These are phyloP conservation scores for Tiaroga cobitis DNA, from an alignment of 2,797 vertebrate genomes.

Conservation along the genomic window DNA sequence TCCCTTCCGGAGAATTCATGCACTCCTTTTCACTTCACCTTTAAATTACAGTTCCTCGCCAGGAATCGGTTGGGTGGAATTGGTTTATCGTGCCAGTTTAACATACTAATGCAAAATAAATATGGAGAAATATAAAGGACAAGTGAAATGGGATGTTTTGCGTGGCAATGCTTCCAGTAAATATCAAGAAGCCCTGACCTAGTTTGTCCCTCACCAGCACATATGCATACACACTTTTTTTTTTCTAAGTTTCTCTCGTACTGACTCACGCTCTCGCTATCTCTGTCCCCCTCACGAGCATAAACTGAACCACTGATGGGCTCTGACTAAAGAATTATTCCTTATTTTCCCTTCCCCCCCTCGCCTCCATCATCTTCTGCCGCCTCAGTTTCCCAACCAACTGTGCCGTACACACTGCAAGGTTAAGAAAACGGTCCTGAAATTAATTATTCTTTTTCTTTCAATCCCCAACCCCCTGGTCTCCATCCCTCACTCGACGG, in stretches of 20 bases:
- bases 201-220: conserved; percentile 50
- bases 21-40: conserved; percentile 25
- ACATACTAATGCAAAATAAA: conserved; percentile 42
- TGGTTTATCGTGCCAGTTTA: conserved; percentile 35
- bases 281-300: conserved; percentile 20
- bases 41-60: conserved; percentile 32
- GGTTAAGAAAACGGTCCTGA: conserved; percentile 15
- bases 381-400: conserved; percentile 61
- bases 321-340: conserved; percentile 36
- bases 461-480: conserved; percentile 64
- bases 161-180: conserved; percentile 31
- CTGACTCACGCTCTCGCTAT: conserved; percentile 32
- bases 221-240: conserved; percentile 45
- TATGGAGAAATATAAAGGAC: conserved; percentile 19
- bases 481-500: conserved; percentile 50
- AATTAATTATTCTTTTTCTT: conserved; percentile 30
- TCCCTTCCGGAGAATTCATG: conserved; percentile 6
- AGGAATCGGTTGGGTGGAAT: conserved; percentile 6
- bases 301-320: conserved; percentile 43
- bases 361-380: conserved; percentile 48
- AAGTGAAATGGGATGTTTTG: conserved; percentile 43
- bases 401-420: conserved; percentile 58
- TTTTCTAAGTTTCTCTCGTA: conserved; percentile 46
- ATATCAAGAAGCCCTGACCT: conserved; percentile 53
- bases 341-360: conserved; percentile 23